Conservation (phyloP, 2,797 vertebrate genomes). For the Myotis myotis region DNA sequence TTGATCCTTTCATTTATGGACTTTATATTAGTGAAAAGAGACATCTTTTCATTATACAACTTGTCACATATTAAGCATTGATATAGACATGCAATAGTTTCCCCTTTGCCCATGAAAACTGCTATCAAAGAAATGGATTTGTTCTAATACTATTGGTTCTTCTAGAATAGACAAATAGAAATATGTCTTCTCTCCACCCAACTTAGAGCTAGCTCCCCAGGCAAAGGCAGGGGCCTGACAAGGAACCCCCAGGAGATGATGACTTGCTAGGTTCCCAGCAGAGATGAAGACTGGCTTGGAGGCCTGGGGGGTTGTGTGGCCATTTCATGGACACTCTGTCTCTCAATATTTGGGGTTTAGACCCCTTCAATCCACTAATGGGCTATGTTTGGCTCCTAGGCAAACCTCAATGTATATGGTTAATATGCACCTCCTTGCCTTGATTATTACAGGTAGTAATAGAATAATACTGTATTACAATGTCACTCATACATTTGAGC, state of each 20-base stretch:
- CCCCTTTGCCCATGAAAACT: not conserved
- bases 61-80: not conserved
- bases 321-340: not conserved
- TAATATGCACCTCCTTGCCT: not conserved
- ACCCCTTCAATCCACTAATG: not conserved
- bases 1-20: not conserved
- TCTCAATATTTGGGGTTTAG: not conserved
- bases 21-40: not conserved
- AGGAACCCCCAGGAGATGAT: not conserved
- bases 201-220: not conserved
- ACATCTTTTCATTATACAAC: not conserved
- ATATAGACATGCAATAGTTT: fast-evolving
- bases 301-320: not conserved
- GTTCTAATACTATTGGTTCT: not conserved
- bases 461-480: not conserved
- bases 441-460: not conserved
- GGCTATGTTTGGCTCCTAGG: not conserved
- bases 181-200: not conserved
- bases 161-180: not conserved
- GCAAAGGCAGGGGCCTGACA: not conserved
- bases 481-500: not conserved
- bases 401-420: not conserved
- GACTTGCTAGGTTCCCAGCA: not conserved
- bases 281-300: not conserved
- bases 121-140: not conserved